Evolutionary conservation across 2,113 vertebrate species (phyloP).

Genomic region (Lanius collurio): DNA sequence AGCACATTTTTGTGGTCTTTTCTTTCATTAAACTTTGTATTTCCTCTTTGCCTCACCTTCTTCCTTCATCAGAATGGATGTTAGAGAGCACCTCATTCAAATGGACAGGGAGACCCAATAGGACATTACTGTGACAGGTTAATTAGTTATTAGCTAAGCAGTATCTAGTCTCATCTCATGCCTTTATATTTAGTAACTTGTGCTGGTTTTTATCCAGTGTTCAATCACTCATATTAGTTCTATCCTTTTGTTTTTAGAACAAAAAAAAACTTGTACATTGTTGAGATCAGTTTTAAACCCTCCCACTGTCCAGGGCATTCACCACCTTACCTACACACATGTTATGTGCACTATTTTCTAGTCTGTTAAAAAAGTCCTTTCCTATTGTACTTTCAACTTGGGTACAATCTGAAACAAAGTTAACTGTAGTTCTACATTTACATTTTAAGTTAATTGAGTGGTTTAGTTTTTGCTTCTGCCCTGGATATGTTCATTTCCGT

Average conservation of each 20-base stretch:
- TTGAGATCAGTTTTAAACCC: not conserved
- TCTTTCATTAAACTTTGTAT: not conserved
- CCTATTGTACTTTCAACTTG: not conserved
- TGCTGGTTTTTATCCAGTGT: not conserved
- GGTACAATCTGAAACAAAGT: not conserved
- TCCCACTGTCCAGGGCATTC: not conserved
- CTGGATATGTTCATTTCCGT: rapidly evolving
- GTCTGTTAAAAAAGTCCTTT: not conserved
- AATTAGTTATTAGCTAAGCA: not conserved
- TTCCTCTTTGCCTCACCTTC: not conserved
- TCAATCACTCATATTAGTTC: not conserved
- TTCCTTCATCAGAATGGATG: not conserved
- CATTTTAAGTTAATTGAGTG: not conserved
- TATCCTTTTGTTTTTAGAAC: not conserved
- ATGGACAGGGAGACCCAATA: not conserved
- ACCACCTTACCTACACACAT: not conserved
- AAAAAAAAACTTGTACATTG: not conserved
- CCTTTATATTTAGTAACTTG: not conserved
- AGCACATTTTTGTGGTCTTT: slow-evolving; percentile 39
- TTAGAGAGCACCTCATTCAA: not conserved
- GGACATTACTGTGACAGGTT: not conserved
- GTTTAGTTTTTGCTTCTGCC: not conserved
- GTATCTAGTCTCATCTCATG: not conserved
- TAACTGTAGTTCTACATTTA: not conserved
- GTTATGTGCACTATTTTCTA: not conserved